Conservation (phyloP, 2,113 vertebrate genomes). For the Bubo scandiacus region DNA sequence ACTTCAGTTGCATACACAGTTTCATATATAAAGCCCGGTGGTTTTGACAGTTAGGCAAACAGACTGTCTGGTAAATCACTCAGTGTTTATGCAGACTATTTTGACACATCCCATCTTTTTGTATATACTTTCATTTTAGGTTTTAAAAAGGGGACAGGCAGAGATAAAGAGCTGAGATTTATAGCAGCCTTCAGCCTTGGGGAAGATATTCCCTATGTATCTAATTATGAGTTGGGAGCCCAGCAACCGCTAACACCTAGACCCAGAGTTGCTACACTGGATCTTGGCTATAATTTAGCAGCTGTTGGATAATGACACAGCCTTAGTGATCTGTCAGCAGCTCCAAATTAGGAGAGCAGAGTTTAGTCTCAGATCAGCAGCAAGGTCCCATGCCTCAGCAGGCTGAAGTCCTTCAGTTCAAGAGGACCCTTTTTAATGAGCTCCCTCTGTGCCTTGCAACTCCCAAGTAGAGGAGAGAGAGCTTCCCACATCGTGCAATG, state of each 20-base stretch:
- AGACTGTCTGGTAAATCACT: constrained; percentile 67
- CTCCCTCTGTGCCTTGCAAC: background rate
- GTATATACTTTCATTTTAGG: constrained; percentile 52
- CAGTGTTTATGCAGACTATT: constrained; percentile 65
- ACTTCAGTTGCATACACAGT: constrained; percentile 48
- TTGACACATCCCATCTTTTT: constrained; percentile 67
- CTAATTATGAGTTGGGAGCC: constrained; percentile 48
- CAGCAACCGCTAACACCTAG: constrained; percentile 46
- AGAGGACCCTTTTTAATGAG: constrained; percentile 56
- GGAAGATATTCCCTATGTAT: constrained; percentile 46
- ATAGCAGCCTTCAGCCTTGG: constrained; percentile 41
- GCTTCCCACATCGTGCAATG: background rate
- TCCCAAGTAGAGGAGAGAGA: background rate
- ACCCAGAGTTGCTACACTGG: background rate
- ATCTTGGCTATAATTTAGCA: constrained; percentile 55
- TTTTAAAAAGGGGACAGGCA: constrained; percentile 60
- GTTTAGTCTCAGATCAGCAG: constrained; percentile 43
- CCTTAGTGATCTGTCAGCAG: constrained; percentile 22
- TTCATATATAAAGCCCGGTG: constrained; percentile 47
- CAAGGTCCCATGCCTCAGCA: constrained; percentile 46
- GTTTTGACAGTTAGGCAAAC: constrained; percentile 68
- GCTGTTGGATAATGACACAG: constrained; percentile 50
- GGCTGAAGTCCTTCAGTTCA: constrained; percentile 47
- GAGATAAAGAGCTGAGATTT: constrained; percentile 52
- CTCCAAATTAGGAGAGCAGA: constrained; percentile 52